Conservation (phyloP, 2,113 vertebrate species). For the Tichodroma muraria region DNA sequence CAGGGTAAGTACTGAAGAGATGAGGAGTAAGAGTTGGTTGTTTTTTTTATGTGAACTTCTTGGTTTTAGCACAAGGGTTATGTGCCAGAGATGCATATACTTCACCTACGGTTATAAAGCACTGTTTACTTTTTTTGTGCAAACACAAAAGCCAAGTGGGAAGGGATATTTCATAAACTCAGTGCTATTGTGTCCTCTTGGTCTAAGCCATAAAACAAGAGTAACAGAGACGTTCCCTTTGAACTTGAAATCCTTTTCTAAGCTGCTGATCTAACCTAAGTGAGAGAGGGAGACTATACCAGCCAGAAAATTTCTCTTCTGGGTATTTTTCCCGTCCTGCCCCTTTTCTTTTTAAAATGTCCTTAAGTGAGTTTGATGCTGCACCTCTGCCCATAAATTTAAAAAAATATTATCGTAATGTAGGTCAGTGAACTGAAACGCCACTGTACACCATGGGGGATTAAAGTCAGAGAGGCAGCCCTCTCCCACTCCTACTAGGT, state of each 20-base stretch:
- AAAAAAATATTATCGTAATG: constrained; percentile 67
- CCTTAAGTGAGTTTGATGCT: constrained; percentile 58
- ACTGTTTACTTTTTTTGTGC: constrained; percentile 1
- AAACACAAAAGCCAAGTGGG: constrained; percentile 33
- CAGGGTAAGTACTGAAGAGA: background rate
- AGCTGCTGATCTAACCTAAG: constrained; percentile 59
- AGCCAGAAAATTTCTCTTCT: constrained; percentile 35
- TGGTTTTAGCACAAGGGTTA: background rate
- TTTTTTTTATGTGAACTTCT: background rate
- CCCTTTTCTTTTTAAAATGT: constrained; percentile 1
- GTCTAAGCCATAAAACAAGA: constrained; percentile 64
- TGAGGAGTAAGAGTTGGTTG: background rate
- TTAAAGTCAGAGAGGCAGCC: constrained; percentile 48
- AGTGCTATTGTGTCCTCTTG: constrained; percentile 58
- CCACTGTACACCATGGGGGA: constrained; percentile 53
- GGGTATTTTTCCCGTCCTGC: background rate
- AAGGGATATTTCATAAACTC: constrained; percentile 47
- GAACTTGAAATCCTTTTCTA: constrained; percentile 66
- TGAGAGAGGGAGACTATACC: background rate
- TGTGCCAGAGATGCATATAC: background rate
- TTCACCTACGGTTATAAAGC: constrained; percentile 1
- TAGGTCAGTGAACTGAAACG: constrained; percentile 68
- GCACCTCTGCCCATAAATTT: constrained; percentile 64
- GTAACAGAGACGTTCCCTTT: constrained; percentile 59
- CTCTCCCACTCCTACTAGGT: constrained; percentile 53